Conservation (phyloP, 2,797 vertebrate species). For the Mormyrus proboscirostris region DNA sequence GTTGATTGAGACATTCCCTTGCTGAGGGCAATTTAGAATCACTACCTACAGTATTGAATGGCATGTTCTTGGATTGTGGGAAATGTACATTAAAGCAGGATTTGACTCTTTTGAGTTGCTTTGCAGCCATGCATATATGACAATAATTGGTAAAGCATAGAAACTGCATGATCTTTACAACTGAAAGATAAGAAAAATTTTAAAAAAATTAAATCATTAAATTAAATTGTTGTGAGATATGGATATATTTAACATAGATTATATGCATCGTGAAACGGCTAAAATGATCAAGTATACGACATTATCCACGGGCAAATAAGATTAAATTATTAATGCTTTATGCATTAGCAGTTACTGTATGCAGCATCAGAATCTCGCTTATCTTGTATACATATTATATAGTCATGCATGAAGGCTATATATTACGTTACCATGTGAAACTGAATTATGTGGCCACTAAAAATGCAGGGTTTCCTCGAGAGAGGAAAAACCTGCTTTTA, state of each 20-base stretch:
- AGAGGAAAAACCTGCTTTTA: neutral
- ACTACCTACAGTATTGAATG: neutral
- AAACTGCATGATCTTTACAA: neutral
- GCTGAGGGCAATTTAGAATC: neutral
- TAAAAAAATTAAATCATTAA: neutral
- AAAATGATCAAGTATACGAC: neutral
- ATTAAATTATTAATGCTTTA: neutral
- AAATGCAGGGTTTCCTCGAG: neutral
- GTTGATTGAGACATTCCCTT: neutral
- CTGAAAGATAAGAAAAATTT: neutral
- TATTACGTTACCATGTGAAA: neutral
- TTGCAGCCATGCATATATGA: neutral
- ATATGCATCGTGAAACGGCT: neutral
- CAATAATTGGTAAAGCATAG: neutral
- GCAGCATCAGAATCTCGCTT: neutral
- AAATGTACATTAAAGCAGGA: neutral
- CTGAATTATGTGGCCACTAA: constrained; percentile 5
- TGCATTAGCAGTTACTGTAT: neutral
- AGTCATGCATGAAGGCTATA: neutral
- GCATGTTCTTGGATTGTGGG: neutral
- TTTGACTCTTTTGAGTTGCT: neutral
- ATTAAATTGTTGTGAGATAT: neutral
- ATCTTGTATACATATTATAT: neutral
- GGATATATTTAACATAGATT: neutral
- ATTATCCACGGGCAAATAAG: neutral